A percentile compares a stretch with the other conserved stretches of the same genome.
Evolutionary conservation across 2,113 vertebrate species (phyloP).

Genomic region (Myotis brandtii): DNA sequence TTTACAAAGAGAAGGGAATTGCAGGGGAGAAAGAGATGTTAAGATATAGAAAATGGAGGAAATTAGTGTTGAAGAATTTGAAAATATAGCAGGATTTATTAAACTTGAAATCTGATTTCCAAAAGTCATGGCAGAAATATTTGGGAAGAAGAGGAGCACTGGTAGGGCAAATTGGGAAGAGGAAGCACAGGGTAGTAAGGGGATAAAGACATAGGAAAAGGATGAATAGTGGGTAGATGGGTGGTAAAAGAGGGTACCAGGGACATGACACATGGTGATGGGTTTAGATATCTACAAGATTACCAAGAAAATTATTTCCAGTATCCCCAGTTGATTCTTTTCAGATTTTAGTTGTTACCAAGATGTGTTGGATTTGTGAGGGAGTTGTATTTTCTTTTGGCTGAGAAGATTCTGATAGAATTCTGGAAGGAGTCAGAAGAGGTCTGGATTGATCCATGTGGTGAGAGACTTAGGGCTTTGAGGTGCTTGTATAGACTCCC

Average conservation of each 20-base stretch:
- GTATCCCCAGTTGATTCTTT: neutral
- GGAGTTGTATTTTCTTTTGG: conserved; percentile 16
- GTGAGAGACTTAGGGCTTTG: neutral
- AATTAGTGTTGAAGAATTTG: conserved; percentile 14
- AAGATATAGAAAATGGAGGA: conserved; percentile 1
- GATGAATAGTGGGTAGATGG: neutral
- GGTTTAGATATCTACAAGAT: neutral
- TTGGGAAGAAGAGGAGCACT: neutral
- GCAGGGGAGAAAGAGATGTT: neutral
- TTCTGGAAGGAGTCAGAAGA: conserved; percentile 3
- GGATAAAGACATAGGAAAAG: neutral
- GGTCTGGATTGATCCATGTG: neutral
- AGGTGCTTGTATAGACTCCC: neutral
- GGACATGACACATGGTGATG: neutral
- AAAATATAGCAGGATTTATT: neutral
- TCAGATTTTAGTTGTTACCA: neutral
- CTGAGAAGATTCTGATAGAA: neutral
- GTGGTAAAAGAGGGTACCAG: neutral
- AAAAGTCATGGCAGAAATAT: neutral
- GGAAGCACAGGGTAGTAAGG: neutral
- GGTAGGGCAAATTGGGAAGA: neutral
- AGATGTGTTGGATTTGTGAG: conserved; percentile 27
- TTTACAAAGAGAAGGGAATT: neutral
- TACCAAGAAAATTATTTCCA: neutral
- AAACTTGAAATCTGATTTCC: conserved; percentile 49